Percentiles rank a stretch among this genome's conserved stretches.
Evolutionary conservation across 2,113 vertebrate genomes (phyloP).

Genomic region (Phoxinus phoxinus): DNA sequence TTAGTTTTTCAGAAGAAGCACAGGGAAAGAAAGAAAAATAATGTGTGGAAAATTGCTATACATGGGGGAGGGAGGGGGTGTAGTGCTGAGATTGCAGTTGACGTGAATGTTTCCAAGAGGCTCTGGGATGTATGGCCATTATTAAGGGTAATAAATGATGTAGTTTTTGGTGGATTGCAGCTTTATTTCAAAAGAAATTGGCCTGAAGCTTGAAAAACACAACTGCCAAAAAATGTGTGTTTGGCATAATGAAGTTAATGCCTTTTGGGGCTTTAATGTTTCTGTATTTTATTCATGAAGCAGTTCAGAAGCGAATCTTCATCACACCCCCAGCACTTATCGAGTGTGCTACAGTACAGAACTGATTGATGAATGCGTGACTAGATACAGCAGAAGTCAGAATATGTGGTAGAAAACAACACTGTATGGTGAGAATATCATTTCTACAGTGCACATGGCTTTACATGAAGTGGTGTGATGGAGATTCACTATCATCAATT

Average conservation of each 20-base stretch:
- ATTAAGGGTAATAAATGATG: constrained; percentile 61
- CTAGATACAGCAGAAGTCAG: background rate
- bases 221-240: background rate
- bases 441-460: background rate
- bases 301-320: constrained; percentile 48
- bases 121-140: constrained; percentile 59
- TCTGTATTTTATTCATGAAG: constrained; percentile 64
- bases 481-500: background rate
- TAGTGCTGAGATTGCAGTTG: constrained; percentile 68
- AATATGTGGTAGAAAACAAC: background rate
- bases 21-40: constrained; percentile 55
- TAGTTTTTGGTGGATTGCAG: constrained; percentile 46
- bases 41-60: constrained; percentile 68
- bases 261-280: constrained; percentile 54
- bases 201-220: constrained; percentile 52
- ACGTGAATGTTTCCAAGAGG: constrained; percentile 62
- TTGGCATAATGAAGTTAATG: constrained; percentile 47
- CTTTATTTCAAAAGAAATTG: constrained; percentile 24
- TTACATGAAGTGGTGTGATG: background rate
- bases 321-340: constrained; percentile 20
- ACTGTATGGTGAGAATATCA: background rate
- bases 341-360: constrained; percentile 54
- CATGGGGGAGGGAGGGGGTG: constrained; percentile 54
- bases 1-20: constrained; percentile 46
- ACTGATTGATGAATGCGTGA: constrained; percentile 16